Evolutionary conservation across 2,888 invertebrate genomes (phyloP).

Genomic region (Drosophila paramelanica): DNA sequence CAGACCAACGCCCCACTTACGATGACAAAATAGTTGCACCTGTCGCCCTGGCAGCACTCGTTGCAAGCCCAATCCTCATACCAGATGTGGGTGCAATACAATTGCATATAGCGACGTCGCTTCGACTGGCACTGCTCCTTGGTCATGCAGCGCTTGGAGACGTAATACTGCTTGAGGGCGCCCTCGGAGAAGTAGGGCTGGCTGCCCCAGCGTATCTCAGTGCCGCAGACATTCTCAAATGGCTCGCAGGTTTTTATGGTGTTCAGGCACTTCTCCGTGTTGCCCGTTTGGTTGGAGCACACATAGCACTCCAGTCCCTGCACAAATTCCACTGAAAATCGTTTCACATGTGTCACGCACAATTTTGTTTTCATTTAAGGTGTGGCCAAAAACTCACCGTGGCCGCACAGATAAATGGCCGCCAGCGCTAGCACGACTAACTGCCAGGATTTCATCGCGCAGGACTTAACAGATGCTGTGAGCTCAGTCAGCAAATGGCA

Average conservation of each 20-base stretch:
- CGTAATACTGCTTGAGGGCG: conserved; percentile 95
- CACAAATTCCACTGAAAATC: conserved; percentile 75
- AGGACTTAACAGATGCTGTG: not conserved
- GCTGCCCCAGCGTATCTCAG: conserved; percentile 95
- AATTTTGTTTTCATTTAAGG: conserved; percentile 37
- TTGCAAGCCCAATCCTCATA: conserved; percentile 98
- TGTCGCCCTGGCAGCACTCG: conserved; percentile 97
- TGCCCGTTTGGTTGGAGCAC: conserved; percentile 96
- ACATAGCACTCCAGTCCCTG: conserved; percentile 96
- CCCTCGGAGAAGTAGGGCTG: conserved; percentile 98
- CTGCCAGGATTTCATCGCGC: conserved; percentile 78
- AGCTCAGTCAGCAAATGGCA: conserved; percentile 4
- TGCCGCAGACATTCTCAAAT: conserved; percentile 88
- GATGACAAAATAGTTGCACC: conserved; percentile 97
- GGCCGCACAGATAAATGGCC: conserved; percentile 73
- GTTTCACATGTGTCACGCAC: conserved; percentile 25
- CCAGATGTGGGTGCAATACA: conserved; percentile 95
- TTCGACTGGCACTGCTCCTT: conserved; percentile 91
- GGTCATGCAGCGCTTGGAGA: conserved; percentile 95
- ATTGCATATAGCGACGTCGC: conserved; percentile 89
- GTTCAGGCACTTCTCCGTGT: conserved; percentile 95
- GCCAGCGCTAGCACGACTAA: conserved; percentile 66
- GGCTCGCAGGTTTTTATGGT: conserved; percentile 96
- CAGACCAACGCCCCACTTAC: conserved; percentile 88
- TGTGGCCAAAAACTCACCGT: conserved; percentile 74